A percentile compares a stretch with the other conserved stretches of the same genome.
These are phyloP conservation scores for Aphodius sticticus DNA, from an alignment of 2,888 invertebrate genomes.

Conservation along the genomic window DNA sequence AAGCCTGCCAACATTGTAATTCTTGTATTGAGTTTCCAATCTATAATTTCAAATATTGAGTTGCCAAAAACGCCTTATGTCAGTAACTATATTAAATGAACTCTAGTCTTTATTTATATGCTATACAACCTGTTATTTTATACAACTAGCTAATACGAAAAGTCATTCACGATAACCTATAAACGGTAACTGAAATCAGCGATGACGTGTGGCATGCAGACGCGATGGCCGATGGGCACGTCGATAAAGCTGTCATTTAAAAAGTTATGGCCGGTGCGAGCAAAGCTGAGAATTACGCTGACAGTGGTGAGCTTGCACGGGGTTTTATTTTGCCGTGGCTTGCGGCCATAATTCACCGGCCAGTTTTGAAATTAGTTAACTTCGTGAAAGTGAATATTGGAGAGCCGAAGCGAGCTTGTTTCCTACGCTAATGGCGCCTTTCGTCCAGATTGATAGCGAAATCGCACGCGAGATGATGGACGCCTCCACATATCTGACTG, in stretches of 20 bases:
- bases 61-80: too few species aligned
- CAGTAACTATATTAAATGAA: too few species aligned
- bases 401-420: slow-evolving; percentile 42
- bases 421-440: slow-evolving; percentile 50
- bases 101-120: too few species aligned
- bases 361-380: slow-evolving; percentile 46
- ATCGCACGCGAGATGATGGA: slow-evolving; percentile 51
- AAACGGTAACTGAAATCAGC: neutral
- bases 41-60: too few species aligned
- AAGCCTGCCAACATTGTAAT: too few species aligned
- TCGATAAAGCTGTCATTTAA: slow-evolving; percentile 11
- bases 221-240: neutral
- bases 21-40: too few species aligned
- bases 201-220: neutral
- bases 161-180: too few species aligned
- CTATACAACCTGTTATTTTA: too few species aligned
- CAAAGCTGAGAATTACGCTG: neutral
- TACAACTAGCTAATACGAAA: too few species aligned
- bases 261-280: neutral
- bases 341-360: slow-evolving; percentile 34
- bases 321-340: slow-evolving; percentile 33
- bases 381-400: slow-evolving; percentile 47
- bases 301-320: slow-evolving; percentile 5
- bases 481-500: slow-evolving; percentile 31
- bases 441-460: slow-evolving; percentile 49